Evolutionary conservation across 2,797 vertebrate genomes (phyloP), one percentile per base, ranked within the genome.

Genomic region (Buphagus erythrorhynchus): DNA sequence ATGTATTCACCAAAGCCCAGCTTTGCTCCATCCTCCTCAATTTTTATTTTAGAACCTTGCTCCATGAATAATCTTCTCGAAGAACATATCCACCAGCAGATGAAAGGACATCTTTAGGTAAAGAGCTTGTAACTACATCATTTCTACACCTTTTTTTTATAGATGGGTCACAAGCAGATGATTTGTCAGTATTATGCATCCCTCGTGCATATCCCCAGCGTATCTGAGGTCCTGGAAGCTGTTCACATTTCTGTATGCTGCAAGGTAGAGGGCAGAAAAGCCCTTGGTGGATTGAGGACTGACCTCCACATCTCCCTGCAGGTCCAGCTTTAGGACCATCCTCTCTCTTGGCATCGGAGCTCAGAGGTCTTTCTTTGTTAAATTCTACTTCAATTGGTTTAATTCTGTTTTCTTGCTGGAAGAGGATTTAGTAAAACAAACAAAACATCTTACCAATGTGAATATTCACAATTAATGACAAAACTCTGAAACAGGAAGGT

Each of bases 31-130:
- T 96, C 95, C 96, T 97, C 95, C 96, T 97, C 95, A 96, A 92
- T 96, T 97, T 96, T 97, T 97, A 97, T 97, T 97, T 96, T 97
- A 97, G 95, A 96, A 96, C 93, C 93, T 96, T 96, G 88, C 88
- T 96, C 95, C 96, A 93, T 96, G 95, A 97, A 97, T 97, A 97
- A 96, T 96, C 90, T 95, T 83, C 77, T 88, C 1, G 0, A 96
- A 96, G 88, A 95, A 95, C 94, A 94, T 93, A 97, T 75, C 91
- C 62, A 88, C 28, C 62, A 96, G 92, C 83, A 95, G 83, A 93
- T 0, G 69, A 92, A 92, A 94, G 92, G 93, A 95, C 93, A 78
- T 78, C 92, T 97, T 96, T 96, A 95, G 94, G 95, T 97, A 95
- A 92, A 82, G 77, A 82, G 71, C 74, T 82, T 62, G 55, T 84